These are phyloP conservation scores for Agrotis segetum DNA, from an alignment of 2,888 invertebrate species.

Conservation along the genomic window DNA sequence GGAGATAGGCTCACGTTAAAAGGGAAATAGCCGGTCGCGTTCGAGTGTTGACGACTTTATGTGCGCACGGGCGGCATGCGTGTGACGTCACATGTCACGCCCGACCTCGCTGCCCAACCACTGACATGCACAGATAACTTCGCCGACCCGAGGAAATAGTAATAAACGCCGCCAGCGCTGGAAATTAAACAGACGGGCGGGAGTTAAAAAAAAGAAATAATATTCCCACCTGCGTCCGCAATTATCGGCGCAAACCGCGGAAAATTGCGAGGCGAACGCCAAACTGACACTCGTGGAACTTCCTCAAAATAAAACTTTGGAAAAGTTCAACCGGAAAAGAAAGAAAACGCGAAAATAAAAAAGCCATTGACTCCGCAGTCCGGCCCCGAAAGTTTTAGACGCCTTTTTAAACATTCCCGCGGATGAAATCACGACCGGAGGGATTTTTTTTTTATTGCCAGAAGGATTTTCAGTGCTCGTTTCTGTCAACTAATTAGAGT, in stretches of 20 bases:
- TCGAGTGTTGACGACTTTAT: slow-evolving; percentile 58
- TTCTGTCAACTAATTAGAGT: slow-evolving; percentile 85
- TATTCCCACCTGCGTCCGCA: slow-evolving; percentile 88
- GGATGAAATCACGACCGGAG: slow-evolving; percentile 80
- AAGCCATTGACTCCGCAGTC: slow-evolving; percentile 89
- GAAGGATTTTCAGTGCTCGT: slow-evolving; percentile 80
- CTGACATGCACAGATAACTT: slow-evolving; percentile 47
- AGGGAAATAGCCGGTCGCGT: slow-evolving; percentile 67
- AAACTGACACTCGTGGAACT: slow-evolving; percentile 90
- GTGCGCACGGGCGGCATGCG: slow-evolving; percentile 47
- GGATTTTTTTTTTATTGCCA: slow-evolving; percentile 80
- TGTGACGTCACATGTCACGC: slow-evolving; percentile 59
- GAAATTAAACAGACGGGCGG: slow-evolving; percentile 69
- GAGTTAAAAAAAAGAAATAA: slow-evolving; percentile 74
- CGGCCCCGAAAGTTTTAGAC: slow-evolving; percentile 85
- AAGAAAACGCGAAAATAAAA: slow-evolving; percentile 89
- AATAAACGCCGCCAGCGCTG: slow-evolving; percentile 65
- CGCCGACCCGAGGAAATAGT: slow-evolving; percentile 58
- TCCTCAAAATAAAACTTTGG: slow-evolving; percentile 89
- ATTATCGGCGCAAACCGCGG: slow-evolving; percentile 89
- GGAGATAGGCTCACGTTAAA: slow-evolving; percentile 72
- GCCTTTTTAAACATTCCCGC: slow-evolving; percentile 86
- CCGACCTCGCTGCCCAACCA: slow-evolving; percentile 58
- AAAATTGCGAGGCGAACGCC: slow-evolving; percentile 88
- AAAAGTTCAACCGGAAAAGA: slow-evolving; percentile 89